Base-by-base conservation (phyloP, 2,797 vertebrate species). In the Pangasius larnaudii region DNA sequence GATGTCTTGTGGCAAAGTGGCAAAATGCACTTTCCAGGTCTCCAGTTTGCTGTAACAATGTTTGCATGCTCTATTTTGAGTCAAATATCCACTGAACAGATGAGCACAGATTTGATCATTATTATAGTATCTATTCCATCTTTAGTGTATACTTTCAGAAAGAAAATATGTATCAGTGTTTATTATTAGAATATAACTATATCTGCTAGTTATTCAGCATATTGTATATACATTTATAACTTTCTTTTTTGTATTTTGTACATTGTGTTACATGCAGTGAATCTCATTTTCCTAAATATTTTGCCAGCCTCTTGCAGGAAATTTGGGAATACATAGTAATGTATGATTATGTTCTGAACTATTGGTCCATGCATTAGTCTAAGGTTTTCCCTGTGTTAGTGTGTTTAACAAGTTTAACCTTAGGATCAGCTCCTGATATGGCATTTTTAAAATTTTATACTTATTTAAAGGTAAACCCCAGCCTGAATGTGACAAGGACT, bases 1-100 rank as follows among this genome's bases (percentile, higher is more conserved):
- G 89, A 88, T 65, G 72, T 61, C 18, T 79, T 56, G n/a, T 33
- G 49, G 51, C 46, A 36, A 63, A n/a, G 33, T 39, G 46, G 42
- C 72, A 27, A 69, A 27, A 27, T 78, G 63, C n/a, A 22, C 42
- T 42, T 42, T 42, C 42, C 42, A 42, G 65, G 4, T 22, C 56
- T 51, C 24, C 27, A 49, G 71, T 27, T 27, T 74, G 42, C 6
- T 39, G 10, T 67, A 71, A 36, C 2, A 39, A 22, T 22, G 4
- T 46, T 75, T 49, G 24, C 24, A 72, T 39, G 69, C 18, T 10
- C 18, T 39, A 3, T 22, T 72, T 39, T 72, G 63, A 39, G 18
- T 39, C 14, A 33, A 67, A 33, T 16, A 10, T 69, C 2, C 0
- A 22, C 36, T 71, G 11, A 74, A 46, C 22, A 74, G 71, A 46